A percentile compares a stretch with the other conserved stretches of the same genome.
phyloP scores from a whole-genome alignment of 1,140 invertebrate genomes.

The Chymomyza costata region DNA sequence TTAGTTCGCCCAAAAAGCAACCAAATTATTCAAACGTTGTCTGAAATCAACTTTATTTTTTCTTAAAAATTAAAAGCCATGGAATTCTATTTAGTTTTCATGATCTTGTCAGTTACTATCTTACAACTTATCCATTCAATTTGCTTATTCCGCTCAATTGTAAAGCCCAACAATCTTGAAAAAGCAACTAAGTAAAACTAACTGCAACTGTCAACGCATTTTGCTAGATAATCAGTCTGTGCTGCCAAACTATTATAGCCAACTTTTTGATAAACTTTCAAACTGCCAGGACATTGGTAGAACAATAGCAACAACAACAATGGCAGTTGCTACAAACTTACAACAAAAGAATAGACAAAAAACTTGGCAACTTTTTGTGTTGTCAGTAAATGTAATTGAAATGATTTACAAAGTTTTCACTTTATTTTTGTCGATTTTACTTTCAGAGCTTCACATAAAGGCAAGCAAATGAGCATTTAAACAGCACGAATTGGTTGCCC shows the following conservation, averaged over 20 bases:
- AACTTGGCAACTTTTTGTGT: constrained; percentile 46
- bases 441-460: constrained; percentile 8
- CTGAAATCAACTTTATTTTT: too few species aligned
- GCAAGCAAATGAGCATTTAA: constrained; percentile 1
- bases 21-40: too few species aligned
- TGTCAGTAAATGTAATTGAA: constrained; percentile 68
- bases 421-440: constrained; percentile 12
- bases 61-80: too few species aligned
- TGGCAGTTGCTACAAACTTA: too few species aligned
- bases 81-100: too few species aligned
- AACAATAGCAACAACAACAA: too few species aligned
- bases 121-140: too few species aligned
- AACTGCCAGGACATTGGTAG: too few species aligned
- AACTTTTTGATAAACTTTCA: constrained; percentile 52
- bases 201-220: constrained; percentile 36
- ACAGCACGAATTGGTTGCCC: constrained; percentile 12
- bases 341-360: constrained; percentile 19
- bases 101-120: too few species aligned
- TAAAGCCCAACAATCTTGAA: constrained; percentile 11
- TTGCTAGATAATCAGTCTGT: constrained; percentile 8
- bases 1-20: too few species aligned
- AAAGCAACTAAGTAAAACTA: too few species aligned
- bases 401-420: constrained; percentile 69
- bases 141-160: too few species aligned
- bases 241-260: not conserved